Percentiles rank a stretch among this genome's conserved stretches.
Conservation (phyloP, 2,888 invertebrate genomes). For the Terebella lapidaria region DNA sequence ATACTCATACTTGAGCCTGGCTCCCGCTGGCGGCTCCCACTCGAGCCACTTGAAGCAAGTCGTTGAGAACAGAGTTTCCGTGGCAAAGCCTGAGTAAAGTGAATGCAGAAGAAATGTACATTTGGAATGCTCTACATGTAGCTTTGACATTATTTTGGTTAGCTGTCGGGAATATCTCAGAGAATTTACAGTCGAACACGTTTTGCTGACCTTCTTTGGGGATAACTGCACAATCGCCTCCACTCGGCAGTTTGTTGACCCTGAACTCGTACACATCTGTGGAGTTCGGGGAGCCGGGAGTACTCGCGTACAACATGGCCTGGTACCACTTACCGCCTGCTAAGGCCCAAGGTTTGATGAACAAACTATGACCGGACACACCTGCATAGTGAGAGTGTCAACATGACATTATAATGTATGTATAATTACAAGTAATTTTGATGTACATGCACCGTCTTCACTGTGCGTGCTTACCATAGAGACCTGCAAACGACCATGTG, state of each 20-base stretch:
- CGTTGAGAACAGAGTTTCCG: neutral
- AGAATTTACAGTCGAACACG: too few relatives aligned
- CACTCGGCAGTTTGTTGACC: neutral
- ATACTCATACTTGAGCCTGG: neutral
- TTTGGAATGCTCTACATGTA: too few relatives aligned
- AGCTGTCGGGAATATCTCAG: too few relatives aligned
- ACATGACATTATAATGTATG: too few relatives aligned
- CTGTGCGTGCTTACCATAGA: too few relatives aligned
- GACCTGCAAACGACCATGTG: too few relatives aligned
- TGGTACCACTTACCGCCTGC: neutral
- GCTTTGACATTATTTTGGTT: too few relatives aligned
- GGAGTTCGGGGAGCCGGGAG: neutral
- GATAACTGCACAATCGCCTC: neutral
- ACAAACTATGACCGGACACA: neutral
- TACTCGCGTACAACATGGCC: neutral
- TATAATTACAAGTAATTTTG: too few relatives aligned
- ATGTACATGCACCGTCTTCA: too few relatives aligned
- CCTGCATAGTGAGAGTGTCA: too few relatives aligned
- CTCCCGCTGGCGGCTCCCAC: neutral
- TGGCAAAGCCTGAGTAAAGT: neutral
- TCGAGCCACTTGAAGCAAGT: neutral
- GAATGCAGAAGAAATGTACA: too few relatives aligned
- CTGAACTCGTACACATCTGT: neutral
- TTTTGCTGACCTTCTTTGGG: neutral
- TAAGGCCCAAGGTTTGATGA: neutral